Percentiles rank a stretch among this genome's conserved stretches.
Conservation (phyloP, 2,113 vertebrate genomes). For the Echinops telfairi region DNA sequence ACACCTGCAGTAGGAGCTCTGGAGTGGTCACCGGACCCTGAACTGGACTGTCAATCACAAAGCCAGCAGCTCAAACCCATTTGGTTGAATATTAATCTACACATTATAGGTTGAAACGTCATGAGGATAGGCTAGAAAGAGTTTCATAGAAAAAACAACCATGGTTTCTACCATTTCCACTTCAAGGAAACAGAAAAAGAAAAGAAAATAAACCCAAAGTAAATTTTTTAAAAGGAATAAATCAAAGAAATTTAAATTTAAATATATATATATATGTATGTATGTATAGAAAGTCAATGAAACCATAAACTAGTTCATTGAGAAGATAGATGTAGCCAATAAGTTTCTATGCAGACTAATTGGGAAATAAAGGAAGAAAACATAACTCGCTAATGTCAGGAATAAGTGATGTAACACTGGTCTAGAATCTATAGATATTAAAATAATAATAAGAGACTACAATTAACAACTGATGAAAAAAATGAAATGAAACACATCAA, state of each 20-base stretch:
- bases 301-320: not conserved
- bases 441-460: constrained; percentile 15
- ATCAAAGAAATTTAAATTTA: too few relatives aligned
- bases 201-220: constrained; percentile 26
- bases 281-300: not conserved
- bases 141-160: too few relatives aligned
- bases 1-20: not conserved
- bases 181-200: not conserved
- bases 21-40: too few relatives aligned
- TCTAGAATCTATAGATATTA: not conserved
- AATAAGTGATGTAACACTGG: not conserved
- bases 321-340: not conserved
- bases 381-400: not conserved
- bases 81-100: too few relatives aligned
- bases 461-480: not conserved
- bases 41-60: too few relatives aligned
- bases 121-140: too few relatives aligned
- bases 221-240: not conserved
- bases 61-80: too few relatives aligned
- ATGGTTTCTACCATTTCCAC: too few relatives aligned
- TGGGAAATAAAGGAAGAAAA: not conserved
- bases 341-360: not conserved
- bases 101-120: too few relatives aligned
- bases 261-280: too few relatives aligned
- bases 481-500: too few relatives aligned